Conservation (phyloP, 1,140 invertebrate genomes). For the Teleogryllus occipitalis region DNA sequence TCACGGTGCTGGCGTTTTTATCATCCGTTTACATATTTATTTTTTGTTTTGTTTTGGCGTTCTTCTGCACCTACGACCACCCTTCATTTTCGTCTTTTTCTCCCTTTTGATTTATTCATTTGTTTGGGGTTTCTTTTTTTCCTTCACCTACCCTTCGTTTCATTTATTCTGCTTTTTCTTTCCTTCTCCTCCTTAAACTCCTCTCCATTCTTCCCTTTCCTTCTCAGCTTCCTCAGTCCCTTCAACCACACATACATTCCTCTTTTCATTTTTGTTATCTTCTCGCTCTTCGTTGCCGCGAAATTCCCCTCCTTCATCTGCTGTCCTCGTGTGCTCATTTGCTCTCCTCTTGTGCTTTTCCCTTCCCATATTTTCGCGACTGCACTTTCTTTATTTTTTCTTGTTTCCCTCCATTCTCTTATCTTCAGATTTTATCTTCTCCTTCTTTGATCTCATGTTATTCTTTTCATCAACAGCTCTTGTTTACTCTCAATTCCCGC, state of each 20-base stretch:
- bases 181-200: neutral
- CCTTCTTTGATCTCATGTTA: neutral
- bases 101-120: too few relatives aligned
- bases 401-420: neutral
- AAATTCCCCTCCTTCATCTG: too few relatives aligned
- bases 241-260: neutral
- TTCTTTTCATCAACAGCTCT: neutral
- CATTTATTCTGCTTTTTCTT: neutral
- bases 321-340: neutral
- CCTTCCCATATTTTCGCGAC: neutral
- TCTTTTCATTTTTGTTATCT: neutral
- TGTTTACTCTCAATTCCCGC: neutral
- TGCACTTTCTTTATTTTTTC: neutral
- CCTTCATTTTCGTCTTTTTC: too few relatives aligned
- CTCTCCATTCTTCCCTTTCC: neutral
- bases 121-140: too few relatives aligned
- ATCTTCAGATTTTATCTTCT: neutral
- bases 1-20: too few relatives aligned
- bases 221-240: neutral
- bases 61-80: too few relatives aligned
- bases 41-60: too few relatives aligned
- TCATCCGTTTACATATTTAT: too few relatives aligned
- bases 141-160: neutral
- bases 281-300: neutral
- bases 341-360: neutral